Percentiles rank a stretch among this genome's conserved stretches.
Evolutionary conservation across 2,888 invertebrate species (phyloP).

Genomic region (Nomada goodeniana): DNA sequence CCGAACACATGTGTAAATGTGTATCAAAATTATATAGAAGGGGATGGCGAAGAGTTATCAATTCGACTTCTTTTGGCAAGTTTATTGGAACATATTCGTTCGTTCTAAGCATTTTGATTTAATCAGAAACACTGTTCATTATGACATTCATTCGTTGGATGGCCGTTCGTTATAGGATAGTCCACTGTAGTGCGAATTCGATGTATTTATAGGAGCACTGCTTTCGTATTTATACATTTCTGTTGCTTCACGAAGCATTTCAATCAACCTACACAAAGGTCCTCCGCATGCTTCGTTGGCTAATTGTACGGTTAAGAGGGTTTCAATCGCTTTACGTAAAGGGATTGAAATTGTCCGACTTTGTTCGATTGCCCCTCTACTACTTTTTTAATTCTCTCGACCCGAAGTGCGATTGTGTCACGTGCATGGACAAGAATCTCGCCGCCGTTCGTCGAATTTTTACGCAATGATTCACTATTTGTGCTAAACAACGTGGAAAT

Average conservation of each 20-base stretch:
- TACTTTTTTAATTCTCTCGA: not conserved
- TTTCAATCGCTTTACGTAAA: constrained; percentile 1
- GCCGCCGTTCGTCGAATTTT: constrained; percentile 19
- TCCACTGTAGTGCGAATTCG: no score
- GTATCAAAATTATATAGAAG: no score
- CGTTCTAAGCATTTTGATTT: no score
- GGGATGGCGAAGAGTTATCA: no score
- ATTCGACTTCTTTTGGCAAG: no score
- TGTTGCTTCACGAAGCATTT: not conserved
- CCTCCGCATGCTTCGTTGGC: no score
- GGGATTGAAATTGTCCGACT: constrained; percentile 14
- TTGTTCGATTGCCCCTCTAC: constrained; percentile 1
- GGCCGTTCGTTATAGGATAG: no score
- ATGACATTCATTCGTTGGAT: no score
- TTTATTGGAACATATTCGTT: no score
- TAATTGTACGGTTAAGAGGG: not conserved
- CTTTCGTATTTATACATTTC: not conserved
- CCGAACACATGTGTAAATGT: no score
- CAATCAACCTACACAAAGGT: not conserved
- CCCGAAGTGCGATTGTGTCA: not conserved
- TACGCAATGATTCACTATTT: not conserved
- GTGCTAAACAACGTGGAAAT: constrained; percentile 11
- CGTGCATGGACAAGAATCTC: not conserved
- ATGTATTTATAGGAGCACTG: not conserved
- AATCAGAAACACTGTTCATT: no score